Conservation (phyloP, 2,797 vertebrate genomes). For the Amblyopsis hoosieri region DNA sequence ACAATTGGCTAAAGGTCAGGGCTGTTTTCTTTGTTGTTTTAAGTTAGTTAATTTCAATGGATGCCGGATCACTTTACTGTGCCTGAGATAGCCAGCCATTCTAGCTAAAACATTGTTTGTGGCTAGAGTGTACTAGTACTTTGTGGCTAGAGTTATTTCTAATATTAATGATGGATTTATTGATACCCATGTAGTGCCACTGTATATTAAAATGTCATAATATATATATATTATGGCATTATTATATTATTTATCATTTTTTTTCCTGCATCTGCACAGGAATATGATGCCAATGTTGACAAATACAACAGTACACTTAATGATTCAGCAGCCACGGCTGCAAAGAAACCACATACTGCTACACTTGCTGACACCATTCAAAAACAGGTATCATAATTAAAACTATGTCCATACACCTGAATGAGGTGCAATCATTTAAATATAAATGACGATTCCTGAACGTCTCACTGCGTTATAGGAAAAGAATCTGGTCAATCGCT, state of each 20-base stretch:
- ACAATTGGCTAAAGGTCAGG: no score
- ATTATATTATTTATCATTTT: background rate
- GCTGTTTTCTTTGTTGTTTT: no score
- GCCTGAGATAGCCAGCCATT: no score
- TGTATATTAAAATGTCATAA: no score
- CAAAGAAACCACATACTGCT: slow-evolving; percentile 68
- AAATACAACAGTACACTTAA: slow-evolving; percentile 87
- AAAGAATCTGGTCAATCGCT: slow-evolving; percentile 82
- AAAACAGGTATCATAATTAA: slow-evolving; percentile 80
- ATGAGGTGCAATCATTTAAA: background rate
- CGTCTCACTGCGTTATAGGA: slow-evolving; percentile 76
- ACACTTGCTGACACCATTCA: slow-evolving; percentile 85
- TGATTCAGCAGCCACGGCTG: slow-evolving; percentile 52
- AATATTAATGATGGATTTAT: no score
- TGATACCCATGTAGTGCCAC: no score
- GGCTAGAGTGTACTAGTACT: no score
- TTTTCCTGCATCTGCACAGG: slow-evolving; percentile 69
- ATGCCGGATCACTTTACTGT: no score
- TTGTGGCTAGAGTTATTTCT: no score
- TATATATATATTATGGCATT: background rate
- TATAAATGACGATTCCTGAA: slow-evolving; percentile 2
- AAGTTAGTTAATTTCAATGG: no score
- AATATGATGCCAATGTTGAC: slow-evolving; percentile 84
- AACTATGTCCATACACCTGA: background rate
- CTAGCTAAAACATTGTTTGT: no score